Evolutionary conservation across 2,888 invertebrate species (phyloP).

Genomic region (Heliconius aoede): DNA sequence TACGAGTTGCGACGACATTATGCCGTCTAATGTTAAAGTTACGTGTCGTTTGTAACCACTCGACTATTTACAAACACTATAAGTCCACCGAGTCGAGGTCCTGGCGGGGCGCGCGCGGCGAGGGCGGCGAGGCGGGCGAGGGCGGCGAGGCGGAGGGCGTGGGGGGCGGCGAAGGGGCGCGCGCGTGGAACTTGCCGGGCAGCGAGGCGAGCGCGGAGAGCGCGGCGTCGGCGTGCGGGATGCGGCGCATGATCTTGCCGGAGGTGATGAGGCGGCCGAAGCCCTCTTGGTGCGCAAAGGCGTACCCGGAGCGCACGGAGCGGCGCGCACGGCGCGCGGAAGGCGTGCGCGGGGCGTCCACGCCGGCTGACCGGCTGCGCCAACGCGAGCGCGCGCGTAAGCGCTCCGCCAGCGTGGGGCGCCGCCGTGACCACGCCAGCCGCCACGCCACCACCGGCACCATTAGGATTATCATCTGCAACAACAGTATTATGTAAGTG

Average conservation of each 20-base stretch:
- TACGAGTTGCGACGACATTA: slow-evolving; percentile 69
- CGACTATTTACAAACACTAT: slow-evolving; percentile 66
- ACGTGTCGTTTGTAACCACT: slow-evolving; percentile 59
- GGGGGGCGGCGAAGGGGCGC: slow-evolving; percentile 87
- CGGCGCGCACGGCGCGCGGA: slow-evolving; percentile 94
- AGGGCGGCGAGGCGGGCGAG: slow-evolving; percentile 62
- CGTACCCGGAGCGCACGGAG: slow-evolving; percentile 97
- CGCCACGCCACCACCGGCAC: slow-evolving; percentile 97
- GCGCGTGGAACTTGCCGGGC: slow-evolving; percentile 85
- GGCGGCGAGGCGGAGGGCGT: slow-evolving; percentile 81
- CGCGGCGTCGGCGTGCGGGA: slow-evolving; percentile 91
- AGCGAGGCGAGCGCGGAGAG: slow-evolving; percentile 85
- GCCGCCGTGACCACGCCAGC: slow-evolving; percentile 95
- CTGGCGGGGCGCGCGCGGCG: slow-evolving; percentile 87
- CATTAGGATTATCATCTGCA: slow-evolving; percentile 90
- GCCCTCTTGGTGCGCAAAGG: slow-evolving; percentile 99
- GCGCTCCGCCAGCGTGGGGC: slow-evolving; percentile 95
- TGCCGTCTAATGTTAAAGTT: slow-evolving; percentile 65
- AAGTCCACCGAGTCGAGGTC: slow-evolving; percentile 89
- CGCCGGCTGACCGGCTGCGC: slow-evolving; percentile 86
- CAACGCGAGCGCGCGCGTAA: slow-evolving; percentile 91
- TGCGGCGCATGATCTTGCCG: slow-evolving; percentile 95
- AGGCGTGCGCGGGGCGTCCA: slow-evolving; percentile 92
- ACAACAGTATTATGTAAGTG: too few relatives aligned
- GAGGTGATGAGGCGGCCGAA: slow-evolving; percentile 98